Base-by-base conservation (phyloP, 2,113 vertebrate species). In the Ardeotis arabs region DNA sequence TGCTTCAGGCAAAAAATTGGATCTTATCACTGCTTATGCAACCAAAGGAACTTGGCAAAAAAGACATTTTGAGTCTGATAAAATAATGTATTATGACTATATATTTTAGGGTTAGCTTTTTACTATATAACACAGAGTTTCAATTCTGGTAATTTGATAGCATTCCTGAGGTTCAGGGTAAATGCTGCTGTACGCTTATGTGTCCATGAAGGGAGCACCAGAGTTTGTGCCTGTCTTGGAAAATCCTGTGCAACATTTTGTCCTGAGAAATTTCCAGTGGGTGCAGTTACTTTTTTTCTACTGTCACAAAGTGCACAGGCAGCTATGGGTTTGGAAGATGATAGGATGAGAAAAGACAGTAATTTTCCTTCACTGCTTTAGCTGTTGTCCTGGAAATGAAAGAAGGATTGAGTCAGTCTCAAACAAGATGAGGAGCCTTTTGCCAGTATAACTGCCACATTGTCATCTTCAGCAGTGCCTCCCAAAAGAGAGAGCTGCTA, bases 301-400 rank as follows among this genome's bases (percentile, higher is more conserved):
- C 75, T 69, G 78, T 37, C 41, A 77, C 14, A 37, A 90, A 88
- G 13, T 29, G 24, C 55, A 55, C 50, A 69, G 63, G 37, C 31
- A 77, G 47, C 37, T 80, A 56, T 5, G 5, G 19, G 7, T 33
- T 73, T 80, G 56, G n/a, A 66, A 86, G 59, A 66, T 66, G 53
- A 60, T n/a, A 66, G 39, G 25, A 82, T 90, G 41, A 88, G 83
- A 83, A 88, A 73, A 86, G 59, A 67, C 45, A 82, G 67, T 68
- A 13, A 68, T 92, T 83, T 90, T 89, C 64, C 35, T 76, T 92
- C 79, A 59, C 45, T 83, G 63, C 45, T 77, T 56, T 88, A 95
- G 31, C 79, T 90, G 33, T 83, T 90, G 24, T 88, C 31, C 56
- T 89, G 91, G 72, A 90, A 83, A 79, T 76, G 67, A 91, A 89